Evolutionary conservation across 2,888 invertebrate genomes (phyloP).

Genomic region (Pollenia angustigena): DNA sequence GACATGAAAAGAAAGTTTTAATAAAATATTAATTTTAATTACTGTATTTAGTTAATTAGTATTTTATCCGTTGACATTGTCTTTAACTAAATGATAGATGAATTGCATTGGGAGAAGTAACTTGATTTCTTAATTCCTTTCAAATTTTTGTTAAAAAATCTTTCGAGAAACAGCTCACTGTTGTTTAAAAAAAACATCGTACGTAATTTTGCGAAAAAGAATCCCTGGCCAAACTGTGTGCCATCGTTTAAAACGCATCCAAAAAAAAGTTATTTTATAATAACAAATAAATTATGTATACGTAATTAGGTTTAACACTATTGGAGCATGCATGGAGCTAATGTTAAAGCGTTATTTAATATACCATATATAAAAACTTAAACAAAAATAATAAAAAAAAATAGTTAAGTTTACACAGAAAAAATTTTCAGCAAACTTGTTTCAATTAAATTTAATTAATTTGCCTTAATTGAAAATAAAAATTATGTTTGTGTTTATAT

Average conservation of each 20-base stretch:
- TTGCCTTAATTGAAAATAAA: too few relatives aligned
- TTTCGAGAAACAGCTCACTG: conserved; percentile 39
- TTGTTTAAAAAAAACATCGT: conserved; percentile 30
- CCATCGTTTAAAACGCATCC: conserved; percentile 54
- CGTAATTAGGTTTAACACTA: conserved; percentile 41
- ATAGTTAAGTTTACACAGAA: too few relatives aligned
- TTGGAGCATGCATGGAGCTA: conserved; percentile 55
- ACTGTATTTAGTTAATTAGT: conserved; percentile 33
- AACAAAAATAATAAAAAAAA: background rate
- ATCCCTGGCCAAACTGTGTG: conserved; percentile 78
- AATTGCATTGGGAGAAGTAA: conserved; percentile 63
- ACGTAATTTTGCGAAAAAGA: conserved; percentile 72
- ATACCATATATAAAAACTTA: conserved; percentile 13
- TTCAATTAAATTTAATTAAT: too few relatives aligned
- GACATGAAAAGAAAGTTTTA: conserved; percentile 60
- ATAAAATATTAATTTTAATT: conserved; percentile 48
- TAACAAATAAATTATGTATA: conserved; percentile 8
- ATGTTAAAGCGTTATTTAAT: conserved; percentile 42
- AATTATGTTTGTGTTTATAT: too few relatives aligned
- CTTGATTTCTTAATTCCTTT: conserved; percentile 43
- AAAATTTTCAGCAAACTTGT: too few relatives aligned
- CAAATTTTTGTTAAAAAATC: background rate
- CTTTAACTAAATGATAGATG: conserved; percentile 61
- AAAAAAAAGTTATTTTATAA: conserved; percentile 22
- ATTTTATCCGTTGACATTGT: background rate